Base-by-base conservation (phyloP, 1,140 invertebrate species). In the Lordiphosa collinella region DNA sequence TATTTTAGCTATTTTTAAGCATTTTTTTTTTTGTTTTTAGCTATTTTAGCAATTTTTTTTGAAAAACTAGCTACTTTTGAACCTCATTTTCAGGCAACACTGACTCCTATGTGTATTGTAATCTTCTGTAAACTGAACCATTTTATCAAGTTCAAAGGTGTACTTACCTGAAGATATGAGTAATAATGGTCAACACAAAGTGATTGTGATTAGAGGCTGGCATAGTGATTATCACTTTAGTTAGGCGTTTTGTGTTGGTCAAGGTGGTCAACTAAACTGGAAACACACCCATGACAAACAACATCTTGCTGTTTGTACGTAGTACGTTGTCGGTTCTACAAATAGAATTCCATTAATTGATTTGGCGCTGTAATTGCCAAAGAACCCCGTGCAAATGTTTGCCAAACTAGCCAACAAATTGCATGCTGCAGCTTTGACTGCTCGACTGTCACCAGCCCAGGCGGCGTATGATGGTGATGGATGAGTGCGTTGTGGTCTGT, bases 391-490 rank as follows among this genome's bases (percentile, higher is more conserved):
- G 52, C 54, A 46, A 78, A 57, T 72, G 74, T 73, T 79, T 72
- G 68, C 37, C 61, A 48, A 76, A 74, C 40, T 41, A 48, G 41
- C 25, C 40, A 51, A n/a, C 36, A 58, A 52, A 18, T 18, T 18
- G 53, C 53, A 56, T 25, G 36, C 35, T 29, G 43, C 49, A 51
- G 36, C 16, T 18, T 18, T 18, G 16, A 43, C 50, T 38, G 13
- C 55, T 16, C 40, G 34, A 35, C 36, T 35, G 35, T 22, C 58
- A 52, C 9, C 14, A 46, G 54, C 54, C 41, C 56, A 80, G 43
- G 61, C 13, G 76, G 67, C 78, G 76, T 71, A 82, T 82, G 67
- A 54, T n/a, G n/a, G 78, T 49, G 48, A 75, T 80, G 75, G 11
- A 64, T 65, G 75, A 36, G 31, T 25, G 50, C 44, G 22, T 29